Base-by-base conservation (phyloP, 35 echinoderm and acorn worm species). In the Ophioderma brevispina region DNA sequence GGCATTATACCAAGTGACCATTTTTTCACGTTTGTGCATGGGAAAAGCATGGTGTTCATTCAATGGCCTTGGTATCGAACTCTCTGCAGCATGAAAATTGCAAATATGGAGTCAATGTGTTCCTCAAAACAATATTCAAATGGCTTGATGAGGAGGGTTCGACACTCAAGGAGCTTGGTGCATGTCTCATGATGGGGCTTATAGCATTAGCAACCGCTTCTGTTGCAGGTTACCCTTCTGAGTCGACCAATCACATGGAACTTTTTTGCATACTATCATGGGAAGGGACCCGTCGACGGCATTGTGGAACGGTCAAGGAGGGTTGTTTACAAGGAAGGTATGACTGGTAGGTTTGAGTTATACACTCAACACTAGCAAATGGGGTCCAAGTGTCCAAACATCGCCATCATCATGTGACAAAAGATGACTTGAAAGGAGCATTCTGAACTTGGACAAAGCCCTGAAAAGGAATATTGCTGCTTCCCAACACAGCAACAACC, bases 41-140 rank as follows among this genome's bases (percentile, higher is more conserved):
- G 55, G 64, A 87, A 13, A 76, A 87, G 39, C 8, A 87, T 77
- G 64, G 85, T 0, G 39, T 2, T 21, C 85, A 87, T 37, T 87
- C 64, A 13, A 82, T 82, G 79, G 36, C 75, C 50, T 36, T 90
- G 1, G 36, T 38, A 33, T 82, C 88, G 14, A 52, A 90, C 78
- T 82, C 64, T 40, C 32, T 90, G 15, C 38, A 14, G 0, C 88
- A 90, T 70, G 78, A 90, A 37, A n/a, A n/a, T n/a, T n/a, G n/a
- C n/a, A 81, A 90, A 21, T 82, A 82, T 38, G 88, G 78, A 28
- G 79, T 75, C 31, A 70, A 82, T 37, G 79, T 42, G 13, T 90
- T 90, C 1, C 31, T 82, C 49, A n/a, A 36, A 75, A 89, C 25
- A 36, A 37, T 90, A 17, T 59, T 90, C 11, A 19, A 90, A 13